These are phyloP conservation scores for Eulemur mongoz DNA, from an alignment of 2,797 vertebrate genomes.

Conservation along the genomic window DNA sequence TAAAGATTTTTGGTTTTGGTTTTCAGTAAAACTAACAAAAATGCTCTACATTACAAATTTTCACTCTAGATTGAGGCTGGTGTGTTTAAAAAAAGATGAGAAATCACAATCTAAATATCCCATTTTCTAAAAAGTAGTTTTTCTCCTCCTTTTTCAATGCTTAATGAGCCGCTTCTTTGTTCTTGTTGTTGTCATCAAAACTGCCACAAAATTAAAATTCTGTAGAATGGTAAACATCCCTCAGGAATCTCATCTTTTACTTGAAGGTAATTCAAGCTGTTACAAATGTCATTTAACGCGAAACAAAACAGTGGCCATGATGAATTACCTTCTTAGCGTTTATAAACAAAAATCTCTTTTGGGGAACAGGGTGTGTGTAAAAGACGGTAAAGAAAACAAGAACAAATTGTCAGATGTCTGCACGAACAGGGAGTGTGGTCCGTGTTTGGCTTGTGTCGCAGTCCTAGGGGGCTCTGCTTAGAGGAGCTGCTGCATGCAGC, in stretches of 20 bases:
- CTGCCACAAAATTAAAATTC: not conserved
- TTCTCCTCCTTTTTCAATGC: not conserved
- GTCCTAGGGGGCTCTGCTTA: not conserved
- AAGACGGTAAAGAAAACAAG: not conserved
- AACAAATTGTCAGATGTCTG: not conserved
- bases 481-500: no score
- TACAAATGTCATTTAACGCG: not conserved
- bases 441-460: not conserved
- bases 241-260: not conserved
- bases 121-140: not conserved
- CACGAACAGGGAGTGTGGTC: not conserved
- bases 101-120: not conserved
- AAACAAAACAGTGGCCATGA: not conserved
- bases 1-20: slow-evolving; percentile 18
- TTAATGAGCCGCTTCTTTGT: not conserved
- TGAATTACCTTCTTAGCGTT: not conserved
- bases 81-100: not conserved
- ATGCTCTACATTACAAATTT: not conserved
- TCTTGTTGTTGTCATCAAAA: not conserved
- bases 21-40: slow-evolving; percentile 33
- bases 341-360: not conserved
- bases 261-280: not conserved
- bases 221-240: no score
- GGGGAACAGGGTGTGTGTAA: not conserved
- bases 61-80: not conserved